Percentiles rank a stretch among this genome's conserved stretches.
These are phyloP conservation scores for Chaetodon auriga DNA, from an alignment of 2,113 vertebrate species.

Conservation along the genomic window DNA sequence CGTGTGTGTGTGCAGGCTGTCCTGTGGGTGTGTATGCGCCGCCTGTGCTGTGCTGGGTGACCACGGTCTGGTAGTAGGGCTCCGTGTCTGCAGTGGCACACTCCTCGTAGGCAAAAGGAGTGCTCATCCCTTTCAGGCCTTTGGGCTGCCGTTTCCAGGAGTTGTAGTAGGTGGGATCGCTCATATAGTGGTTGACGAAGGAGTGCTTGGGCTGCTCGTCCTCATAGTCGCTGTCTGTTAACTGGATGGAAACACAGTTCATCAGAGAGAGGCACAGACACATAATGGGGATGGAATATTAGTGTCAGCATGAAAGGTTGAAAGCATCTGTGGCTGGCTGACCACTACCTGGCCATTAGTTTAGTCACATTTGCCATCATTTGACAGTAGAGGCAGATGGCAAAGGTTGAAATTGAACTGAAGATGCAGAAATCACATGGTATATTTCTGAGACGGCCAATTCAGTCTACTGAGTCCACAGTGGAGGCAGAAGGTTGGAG, in stretches of 20 bases:
- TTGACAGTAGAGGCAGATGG: not conserved
- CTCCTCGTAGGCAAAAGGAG: slow-evolving; percentile 90
- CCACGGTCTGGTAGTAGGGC: slow-evolving; percentile 93
- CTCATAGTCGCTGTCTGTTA: slow-evolving; percentile 94
- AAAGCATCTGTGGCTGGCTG: not conserved
- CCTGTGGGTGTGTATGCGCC: slow-evolving; percentile 92
- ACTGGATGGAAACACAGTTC: slow-evolving; percentile 72
- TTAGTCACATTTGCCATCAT: not conserved
- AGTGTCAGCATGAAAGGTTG: no score
- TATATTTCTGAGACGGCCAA: not conserved
- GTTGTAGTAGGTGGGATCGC: slow-evolving; percentile 96
- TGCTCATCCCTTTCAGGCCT: slow-evolving; percentile 80
- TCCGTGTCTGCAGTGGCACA: slow-evolving; percentile 84
- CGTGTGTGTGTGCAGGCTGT: slow-evolving; percentile 84
- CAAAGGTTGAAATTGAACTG: not conserved
- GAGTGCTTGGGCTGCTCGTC: slow-evolving; percentile 94
- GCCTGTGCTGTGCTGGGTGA: slow-evolving; percentile 95
- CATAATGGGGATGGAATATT: not conserved
- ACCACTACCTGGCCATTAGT: not conserved
- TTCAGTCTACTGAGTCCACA: not conserved
- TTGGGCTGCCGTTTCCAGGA: slow-evolving; percentile 96
- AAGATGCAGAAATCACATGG: not conserved
- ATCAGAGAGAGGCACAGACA: slow-evolving; percentile 10
- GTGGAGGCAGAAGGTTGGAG: not conserved
- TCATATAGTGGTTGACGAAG: slow-evolving; percentile 99